A percentile compares a stretch with the other conserved stretches of the same genome.
These are phyloP conservation scores for Pemphredon lugubris DNA, from an alignment of 2,888 invertebrate genomes.

Conservation along the genomic window DNA sequence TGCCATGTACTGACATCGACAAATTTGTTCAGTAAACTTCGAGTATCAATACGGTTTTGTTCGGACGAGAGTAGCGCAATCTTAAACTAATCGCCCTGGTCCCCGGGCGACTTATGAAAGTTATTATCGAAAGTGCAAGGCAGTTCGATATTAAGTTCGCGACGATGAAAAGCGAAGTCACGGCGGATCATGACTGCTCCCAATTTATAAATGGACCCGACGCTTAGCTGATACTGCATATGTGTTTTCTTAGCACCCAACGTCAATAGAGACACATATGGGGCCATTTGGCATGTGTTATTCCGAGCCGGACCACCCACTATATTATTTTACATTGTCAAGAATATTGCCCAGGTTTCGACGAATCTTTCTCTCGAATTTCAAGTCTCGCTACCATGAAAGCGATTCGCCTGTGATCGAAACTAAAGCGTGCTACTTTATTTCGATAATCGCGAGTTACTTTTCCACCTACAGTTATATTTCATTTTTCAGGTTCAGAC, in stretches of 20 bases:
- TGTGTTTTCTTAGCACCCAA: conserved; percentile 62
- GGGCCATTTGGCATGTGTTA: conserved; percentile 70
- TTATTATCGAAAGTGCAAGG: not conserved
- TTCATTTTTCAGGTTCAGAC: too few relatives aligned
- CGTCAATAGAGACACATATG: conserved; percentile 65
- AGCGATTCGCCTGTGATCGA: too few relatives aligned
- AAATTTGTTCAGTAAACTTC: too few relatives aligned
- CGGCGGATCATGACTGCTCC: conserved; percentile 45
- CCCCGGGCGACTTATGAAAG: too few relatives aligned
- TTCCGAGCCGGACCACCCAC: conserved; percentile 70
- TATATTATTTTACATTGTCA: conserved; percentile 53
- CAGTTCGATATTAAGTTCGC: not conserved
- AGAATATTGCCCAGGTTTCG: not conserved
- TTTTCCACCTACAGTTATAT: too few relatives aligned
- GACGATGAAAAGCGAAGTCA: conserved; percentile 30
- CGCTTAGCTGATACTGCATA: conserved; percentile 60
- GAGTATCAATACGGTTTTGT: too few relatives aligned
- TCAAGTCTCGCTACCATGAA: not conserved
- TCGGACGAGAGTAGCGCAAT: too few relatives aligned
- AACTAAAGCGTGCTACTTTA: too few relatives aligned
- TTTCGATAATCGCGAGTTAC: too few relatives aligned
- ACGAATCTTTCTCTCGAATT: too few relatives aligned
- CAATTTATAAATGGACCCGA: conserved; percentile 65
- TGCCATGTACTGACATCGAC: too few relatives aligned
- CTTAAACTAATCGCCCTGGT: too few relatives aligned